Evolutionary conservation across 2,888 invertebrate species (phyloP).

Genomic region (Augochlorella aurata): DNA sequence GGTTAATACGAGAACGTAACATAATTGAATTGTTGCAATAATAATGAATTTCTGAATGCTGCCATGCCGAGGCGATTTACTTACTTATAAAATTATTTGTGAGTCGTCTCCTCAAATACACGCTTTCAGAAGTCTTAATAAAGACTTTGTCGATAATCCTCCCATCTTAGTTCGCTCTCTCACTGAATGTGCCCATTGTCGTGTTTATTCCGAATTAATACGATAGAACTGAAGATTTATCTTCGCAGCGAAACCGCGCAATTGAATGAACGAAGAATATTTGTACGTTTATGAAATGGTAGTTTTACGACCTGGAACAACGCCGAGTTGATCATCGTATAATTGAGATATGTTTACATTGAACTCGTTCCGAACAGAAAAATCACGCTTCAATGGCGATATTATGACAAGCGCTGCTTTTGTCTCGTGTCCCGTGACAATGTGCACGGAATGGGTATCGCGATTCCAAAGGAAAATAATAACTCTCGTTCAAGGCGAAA

Average conservation of each 20-base stretch:
- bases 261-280: not conserved
- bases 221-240: not conserved
- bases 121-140: not conserved
- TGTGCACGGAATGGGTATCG: not conserved
- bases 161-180: not conserved
- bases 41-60: not conserved
- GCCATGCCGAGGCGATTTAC: not conserved
- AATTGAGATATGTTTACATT: slow-evolving; percentile 26
- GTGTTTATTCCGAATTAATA: not conserved
- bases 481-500: slow-evolving; percentile 37
- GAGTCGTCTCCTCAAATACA: not conserved
- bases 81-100: not conserved
- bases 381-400: slow-evolving; percentile 22
- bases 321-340: not conserved
- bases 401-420: slow-evolving; percentile 11
- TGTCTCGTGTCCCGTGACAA: not conserved
- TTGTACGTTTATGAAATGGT: not conserved
- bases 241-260: not conserved
- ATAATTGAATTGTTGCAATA: not conserved
- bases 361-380: slow-evolving; percentile 29
- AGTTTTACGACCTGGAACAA: slow-evolving; percentile 1
- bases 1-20: too few species aligned
- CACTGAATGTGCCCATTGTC: not conserved
- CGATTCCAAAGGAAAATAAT: slow-evolving; percentile 36
- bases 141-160: not conserved